Evolutionary conservation across 2,888 invertebrate species (phyloP).

Genomic region (Altica lythri): DNA sequence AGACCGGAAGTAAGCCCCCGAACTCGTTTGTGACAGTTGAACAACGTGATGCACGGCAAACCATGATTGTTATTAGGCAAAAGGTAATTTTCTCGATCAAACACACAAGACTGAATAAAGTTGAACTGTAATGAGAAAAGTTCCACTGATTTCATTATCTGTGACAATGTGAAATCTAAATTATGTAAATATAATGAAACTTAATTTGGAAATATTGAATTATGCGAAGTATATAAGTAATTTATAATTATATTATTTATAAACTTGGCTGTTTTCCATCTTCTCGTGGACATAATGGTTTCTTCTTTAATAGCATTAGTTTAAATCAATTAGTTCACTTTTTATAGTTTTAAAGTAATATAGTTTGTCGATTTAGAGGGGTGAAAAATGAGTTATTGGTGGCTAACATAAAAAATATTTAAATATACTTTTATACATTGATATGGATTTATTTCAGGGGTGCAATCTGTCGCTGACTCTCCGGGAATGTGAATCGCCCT

Average conservation of each 20-base stretch:
- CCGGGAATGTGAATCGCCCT: too few species aligned
- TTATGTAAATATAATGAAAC: slow-evolving; percentile 49
- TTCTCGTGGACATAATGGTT: slow-evolving; percentile 8
- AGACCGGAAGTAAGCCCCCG: slow-evolving; percentile 25
- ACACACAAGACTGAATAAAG: slow-evolving; percentile 40
- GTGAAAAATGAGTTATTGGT: too few species aligned
- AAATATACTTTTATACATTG: too few species aligned
- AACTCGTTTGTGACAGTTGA: slow-evolving; percentile 29
- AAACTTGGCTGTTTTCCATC: slow-evolving; percentile 1
- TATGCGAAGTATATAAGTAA: slow-evolving; percentile 44
- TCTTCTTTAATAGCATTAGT: slow-evolving; percentile 1
- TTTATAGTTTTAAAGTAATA: too few species aligned
- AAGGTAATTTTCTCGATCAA: slow-evolving; percentile 41
- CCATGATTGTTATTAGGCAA: slow-evolving; percentile 30
- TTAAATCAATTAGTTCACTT: neutral
- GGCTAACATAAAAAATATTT: too few species aligned
- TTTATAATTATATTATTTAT: slow-evolving; percentile 20
- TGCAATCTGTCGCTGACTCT: too few species aligned
- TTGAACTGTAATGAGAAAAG: slow-evolving; percentile 47
- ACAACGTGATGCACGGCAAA: slow-evolving; percentile 21
- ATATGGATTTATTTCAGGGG: too few species aligned
- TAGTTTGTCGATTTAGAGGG: too few species aligned
- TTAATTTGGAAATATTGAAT: slow-evolving; percentile 48
- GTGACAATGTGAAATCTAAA: slow-evolving; percentile 48
- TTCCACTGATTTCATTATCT: slow-evolving; percentile 48